phyloP scores from a whole-genome alignment of 1,140 invertebrate species.

The Papilio glaucus region DNA sequence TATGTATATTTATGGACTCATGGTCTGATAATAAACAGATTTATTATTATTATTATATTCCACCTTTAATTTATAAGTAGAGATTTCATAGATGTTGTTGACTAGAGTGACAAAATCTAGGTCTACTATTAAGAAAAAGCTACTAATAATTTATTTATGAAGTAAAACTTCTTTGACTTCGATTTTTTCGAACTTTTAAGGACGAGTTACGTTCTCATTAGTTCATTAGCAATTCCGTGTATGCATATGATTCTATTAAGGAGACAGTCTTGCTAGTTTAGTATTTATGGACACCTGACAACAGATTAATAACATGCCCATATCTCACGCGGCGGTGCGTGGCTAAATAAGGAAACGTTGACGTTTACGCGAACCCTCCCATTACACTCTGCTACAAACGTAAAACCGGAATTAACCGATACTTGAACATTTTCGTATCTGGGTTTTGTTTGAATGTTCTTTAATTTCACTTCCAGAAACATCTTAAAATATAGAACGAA shows the following conservation, averaged over 20 bases:
- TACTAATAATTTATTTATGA: no score
- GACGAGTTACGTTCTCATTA: no score
- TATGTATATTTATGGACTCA: no score
- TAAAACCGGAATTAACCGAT: background rate
- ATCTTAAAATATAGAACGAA: no score
- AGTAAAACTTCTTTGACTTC: no score
- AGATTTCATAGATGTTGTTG: constrained; percentile 13
- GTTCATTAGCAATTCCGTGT: no score
- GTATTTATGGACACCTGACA: constrained; percentile 7
- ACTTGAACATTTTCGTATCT: background rate
- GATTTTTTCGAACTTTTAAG: no score
- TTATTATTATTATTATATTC: no score
- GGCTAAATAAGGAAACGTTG: constrained; percentile 66
- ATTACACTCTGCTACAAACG: constrained; percentile 38
- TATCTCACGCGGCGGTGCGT: constrained; percentile 49
- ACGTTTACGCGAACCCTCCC: constrained; percentile 56
- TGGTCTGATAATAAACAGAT: no score
- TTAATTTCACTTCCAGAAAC: background rate
- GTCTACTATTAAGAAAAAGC: no score
- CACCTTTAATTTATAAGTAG: constrained; percentile 11
- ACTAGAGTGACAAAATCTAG: background rate
- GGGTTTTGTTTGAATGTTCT: background rate
- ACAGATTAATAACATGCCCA: constrained; percentile 10
- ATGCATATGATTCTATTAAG: background rate
- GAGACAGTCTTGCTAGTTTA: background rate